These are phyloP conservation scores for Pseudonaja textilis DNA, from an alignment of 2,113 vertebrate species.

Conservation along the genomic window DNA sequence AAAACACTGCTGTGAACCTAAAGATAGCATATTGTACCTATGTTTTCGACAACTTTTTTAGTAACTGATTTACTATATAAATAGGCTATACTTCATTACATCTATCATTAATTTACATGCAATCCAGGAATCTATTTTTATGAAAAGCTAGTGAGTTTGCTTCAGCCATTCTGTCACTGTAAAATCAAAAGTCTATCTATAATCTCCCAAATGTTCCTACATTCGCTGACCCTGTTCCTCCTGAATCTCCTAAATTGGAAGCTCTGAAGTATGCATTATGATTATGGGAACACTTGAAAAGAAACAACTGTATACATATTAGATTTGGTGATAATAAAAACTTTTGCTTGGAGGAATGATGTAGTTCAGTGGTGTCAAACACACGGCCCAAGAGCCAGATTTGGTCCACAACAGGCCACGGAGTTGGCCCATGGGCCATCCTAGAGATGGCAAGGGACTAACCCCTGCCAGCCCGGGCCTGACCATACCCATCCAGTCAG, in stretches of 20 bases:
- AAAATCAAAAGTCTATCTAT: conserved; percentile 14
- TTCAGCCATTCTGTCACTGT: neutral
- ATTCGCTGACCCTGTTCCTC: conserved; percentile 24
- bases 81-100: conserved; percentile 51
- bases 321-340: conserved; percentile 48
- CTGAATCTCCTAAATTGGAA: conserved; percentile 29
- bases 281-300: conserved; percentile 22
- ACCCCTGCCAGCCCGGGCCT: too few relatives aligned
- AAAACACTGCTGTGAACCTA: conserved; percentile 17
- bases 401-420: too few relatives aligned
- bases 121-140: conserved; percentile 16
- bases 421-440: accelerated
- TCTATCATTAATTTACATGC: conserved; percentile 26
- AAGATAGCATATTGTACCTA: neutral
- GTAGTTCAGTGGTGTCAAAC: neutral
- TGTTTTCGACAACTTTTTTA: conserved; percentile 22
- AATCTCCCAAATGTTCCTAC: conserved; percentile 14
- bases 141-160: neutral
- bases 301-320: conserved; percentile 18
- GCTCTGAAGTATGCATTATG: conserved; percentile 29
- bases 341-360: conserved; percentile 16
- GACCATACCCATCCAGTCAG: too few relatives aligned
- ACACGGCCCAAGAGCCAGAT: too few relatives aligned
- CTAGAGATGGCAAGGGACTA: too few relatives aligned
- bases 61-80: conserved; percentile 46